Evolutionary conservation across 30 jellyfish, hydroid and myxozoan genomes (phyloP).

Genomic region (Morbakka virulenta): DNA sequence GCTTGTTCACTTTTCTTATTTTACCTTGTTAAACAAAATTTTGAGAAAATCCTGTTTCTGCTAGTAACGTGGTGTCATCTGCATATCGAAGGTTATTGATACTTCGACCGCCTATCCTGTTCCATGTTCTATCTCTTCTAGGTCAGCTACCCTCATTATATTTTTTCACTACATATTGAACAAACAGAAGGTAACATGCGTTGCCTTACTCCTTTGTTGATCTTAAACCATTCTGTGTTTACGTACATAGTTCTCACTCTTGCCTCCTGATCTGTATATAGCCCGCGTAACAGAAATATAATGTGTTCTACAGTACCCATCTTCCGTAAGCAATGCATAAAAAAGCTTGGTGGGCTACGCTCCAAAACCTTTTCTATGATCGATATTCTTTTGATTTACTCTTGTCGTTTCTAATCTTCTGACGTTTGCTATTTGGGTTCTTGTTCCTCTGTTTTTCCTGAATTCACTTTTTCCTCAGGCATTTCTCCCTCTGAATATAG

Average conservation of each 20-base stretch:
- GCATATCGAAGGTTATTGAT: no score
- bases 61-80: no score
- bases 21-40: no score
- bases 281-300: conserved; percentile 1
- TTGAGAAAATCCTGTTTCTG: no score
- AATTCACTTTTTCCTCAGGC: neutral
- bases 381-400: neutral
- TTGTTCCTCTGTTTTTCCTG: conserved; percentile 26
- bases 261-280: neutral
- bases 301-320: conserved; percentile 18
- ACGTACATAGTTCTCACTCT: neutral
- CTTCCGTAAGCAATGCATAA: conserved; percentile 9
- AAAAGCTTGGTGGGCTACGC: no score
- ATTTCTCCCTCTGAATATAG: neutral
- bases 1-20: no score
- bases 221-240: neutral
- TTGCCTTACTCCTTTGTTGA: conserved; percentile 11
- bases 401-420: conserved; percentile 10
- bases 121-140: no score
- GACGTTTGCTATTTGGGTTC: neutral
- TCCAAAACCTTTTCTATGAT: conserved; percentile 10
- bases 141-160: no score
- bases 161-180: no score
- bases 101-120: no score
- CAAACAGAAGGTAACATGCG: no score